phyloP scores from a whole-genome alignment of 2,888 invertebrate species.

The Mythimna ferrago region DNA sequence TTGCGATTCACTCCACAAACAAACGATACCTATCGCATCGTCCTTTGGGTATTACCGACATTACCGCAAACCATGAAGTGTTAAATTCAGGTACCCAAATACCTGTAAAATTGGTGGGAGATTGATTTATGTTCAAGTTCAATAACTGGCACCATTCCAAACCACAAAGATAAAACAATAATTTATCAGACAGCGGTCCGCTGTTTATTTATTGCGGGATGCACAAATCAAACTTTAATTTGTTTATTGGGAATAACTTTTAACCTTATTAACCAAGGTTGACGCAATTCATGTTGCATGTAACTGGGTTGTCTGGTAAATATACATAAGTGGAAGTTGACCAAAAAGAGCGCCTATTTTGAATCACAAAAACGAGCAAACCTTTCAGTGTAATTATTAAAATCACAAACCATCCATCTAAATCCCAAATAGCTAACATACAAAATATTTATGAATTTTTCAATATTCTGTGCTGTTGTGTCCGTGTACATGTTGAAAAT shows the following conservation, averaged over 20 bases:
- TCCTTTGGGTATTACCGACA: background rate
- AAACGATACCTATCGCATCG: background rate
- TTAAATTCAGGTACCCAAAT: slow-evolving; percentile 10
- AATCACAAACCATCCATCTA: background rate
- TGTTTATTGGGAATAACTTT: slow-evolving; percentile 8
- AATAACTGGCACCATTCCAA: slow-evolving; percentile 31
- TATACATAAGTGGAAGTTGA: background rate
- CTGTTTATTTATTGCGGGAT: slow-evolving; percentile 14
- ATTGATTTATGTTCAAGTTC: slow-evolving; percentile 39
- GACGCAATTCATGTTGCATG: background rate
- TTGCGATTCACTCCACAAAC: background rate
- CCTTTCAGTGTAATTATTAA: background rate
- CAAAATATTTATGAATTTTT: background rate
- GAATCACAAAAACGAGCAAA: background rate
- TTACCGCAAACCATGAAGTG: background rate
- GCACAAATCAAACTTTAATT: slow-evolving; percentile 28
- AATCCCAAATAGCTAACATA: background rate
- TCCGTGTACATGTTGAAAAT: slow-evolving; percentile 2
- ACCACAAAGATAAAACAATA: slow-evolving; percentile 40
- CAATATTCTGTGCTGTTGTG: slow-evolving; percentile 3
- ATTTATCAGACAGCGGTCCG: slow-evolving; percentile 30
- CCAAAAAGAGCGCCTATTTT: background rate
- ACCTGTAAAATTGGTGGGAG: slow-evolving; percentile 8
- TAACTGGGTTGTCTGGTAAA: too few species aligned
- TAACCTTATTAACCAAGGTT: background rate